Base-by-base conservation (phyloP, 1,140 invertebrate species). In the Dermatophagoides farinae region DNA sequence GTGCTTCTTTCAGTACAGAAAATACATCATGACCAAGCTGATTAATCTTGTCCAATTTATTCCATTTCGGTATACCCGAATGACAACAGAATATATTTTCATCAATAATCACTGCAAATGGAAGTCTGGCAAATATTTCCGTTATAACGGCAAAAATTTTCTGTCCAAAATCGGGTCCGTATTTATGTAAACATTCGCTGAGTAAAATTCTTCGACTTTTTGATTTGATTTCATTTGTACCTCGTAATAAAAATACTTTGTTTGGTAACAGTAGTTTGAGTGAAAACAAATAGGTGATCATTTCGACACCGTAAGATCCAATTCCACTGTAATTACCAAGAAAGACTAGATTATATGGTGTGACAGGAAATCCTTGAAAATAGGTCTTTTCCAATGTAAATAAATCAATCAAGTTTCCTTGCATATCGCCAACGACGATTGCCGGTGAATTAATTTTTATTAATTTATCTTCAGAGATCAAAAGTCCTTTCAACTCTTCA, bases 71-170 rank as follows among this genome's bases (percentile, higher is more conserved):
- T 54, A 84, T 82, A 5, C 82, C 82, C 20, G 82, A 82, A 71
- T 50, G 58, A 78, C 79, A 73, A 72, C 82, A 85, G 67, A 83
- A 83, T 62, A 83, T 75, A 14, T 47, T 22, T 1, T 77, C 77
- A 71, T 84, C 82, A 23, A 85, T 74, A 18, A 80, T 75, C 11
- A 81, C 82, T 10, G 81, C 81, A 41, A 85, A 64, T 10, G 82
- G 80, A 73, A 85, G 76, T 18, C 68, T 72, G 71, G 85, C 82
- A 72, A 85, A 84, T 18, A 77, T 80, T 18, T 75, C 70, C 68
- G 84, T 84, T 4, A 84, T 73, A 6, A 77, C 75, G 60, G 79
- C 78, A 80, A 81, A 85, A 39, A 84, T 74, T 64, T 76, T 74
- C 10, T 64, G 52, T 0, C 81, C 82, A 25, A 78, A 70, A 16